These are phyloP conservation scores for Hipposideros armiger DNA, from an alignment of 2,113 vertebrate genomes.

Conservation along the genomic window DNA sequence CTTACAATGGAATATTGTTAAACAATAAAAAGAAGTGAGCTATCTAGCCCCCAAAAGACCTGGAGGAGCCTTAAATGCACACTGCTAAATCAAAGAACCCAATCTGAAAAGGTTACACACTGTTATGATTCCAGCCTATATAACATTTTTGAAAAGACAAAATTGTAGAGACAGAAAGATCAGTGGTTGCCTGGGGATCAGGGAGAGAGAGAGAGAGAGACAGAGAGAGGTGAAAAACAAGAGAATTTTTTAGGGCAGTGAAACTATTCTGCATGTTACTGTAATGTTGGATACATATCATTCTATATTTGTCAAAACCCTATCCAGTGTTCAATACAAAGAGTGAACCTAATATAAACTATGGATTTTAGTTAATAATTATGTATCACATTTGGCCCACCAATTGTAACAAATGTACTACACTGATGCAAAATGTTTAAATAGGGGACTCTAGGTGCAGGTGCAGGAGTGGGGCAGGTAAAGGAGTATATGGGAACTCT, in stretches of 20 bases:
- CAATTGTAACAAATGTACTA: neutral
- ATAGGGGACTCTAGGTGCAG: neutral
- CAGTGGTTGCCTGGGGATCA: neutral
- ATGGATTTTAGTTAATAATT: neutral
- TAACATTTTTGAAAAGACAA: neutral
- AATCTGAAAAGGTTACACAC: neutral
- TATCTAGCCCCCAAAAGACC: neutral
- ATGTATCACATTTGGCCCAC: neutral
- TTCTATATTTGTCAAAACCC: neutral
- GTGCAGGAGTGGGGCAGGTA: neutral
- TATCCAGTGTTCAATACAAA: neutral
- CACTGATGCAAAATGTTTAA: neutral
- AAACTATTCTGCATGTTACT: neutral
- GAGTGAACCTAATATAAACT: neutral
- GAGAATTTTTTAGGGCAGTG: neutral
- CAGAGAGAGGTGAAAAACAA: neutral
- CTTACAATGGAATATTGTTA: neutral
- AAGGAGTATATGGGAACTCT: neutral
- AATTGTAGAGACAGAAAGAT: neutral
- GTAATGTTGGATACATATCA: neutral
- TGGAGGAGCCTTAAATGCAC: neutral
- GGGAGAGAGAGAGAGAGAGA: neutral
- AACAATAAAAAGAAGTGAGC: neutral
- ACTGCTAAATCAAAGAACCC: neutral
- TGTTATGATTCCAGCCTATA: neutral